A percentile compares a stretch with the other conserved stretches of the same genome.
Evolutionary conservation across 1,140 invertebrate genomes (phyloP).

Genomic region (Zaprionus camerounensis): DNA sequence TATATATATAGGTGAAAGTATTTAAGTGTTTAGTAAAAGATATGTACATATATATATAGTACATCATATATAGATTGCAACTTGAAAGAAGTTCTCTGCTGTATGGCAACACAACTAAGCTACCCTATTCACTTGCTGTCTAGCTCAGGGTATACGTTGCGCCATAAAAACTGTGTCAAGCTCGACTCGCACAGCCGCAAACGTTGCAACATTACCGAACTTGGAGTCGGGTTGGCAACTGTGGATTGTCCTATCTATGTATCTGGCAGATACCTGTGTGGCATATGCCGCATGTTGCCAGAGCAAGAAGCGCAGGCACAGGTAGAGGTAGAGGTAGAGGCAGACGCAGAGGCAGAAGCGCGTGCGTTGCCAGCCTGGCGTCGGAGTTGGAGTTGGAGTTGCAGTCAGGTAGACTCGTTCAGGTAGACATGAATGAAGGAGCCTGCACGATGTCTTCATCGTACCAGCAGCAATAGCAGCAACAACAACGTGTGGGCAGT

Average conservation of each 20-base stretch:
- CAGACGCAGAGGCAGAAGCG: slow-evolving; percentile 23
- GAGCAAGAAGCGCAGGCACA: background rate
- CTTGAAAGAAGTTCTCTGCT: no score
- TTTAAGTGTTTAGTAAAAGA: no score
- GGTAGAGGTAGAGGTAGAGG: slow-evolving; percentile 1
- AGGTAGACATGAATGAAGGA: slow-evolving; percentile 54
- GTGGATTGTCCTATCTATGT: slow-evolving; percentile 2
- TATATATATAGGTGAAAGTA: no score
- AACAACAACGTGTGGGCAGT: slow-evolving; percentile 67
- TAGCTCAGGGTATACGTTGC: background rate
- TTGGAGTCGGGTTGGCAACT: background rate
- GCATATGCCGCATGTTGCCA: background rate
- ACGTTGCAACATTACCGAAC: background rate
- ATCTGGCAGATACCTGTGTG: background rate
- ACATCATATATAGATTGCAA: no score
- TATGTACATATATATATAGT: no score
- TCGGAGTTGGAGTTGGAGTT: background rate
- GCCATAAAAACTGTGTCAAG: slow-evolving; percentile 8
- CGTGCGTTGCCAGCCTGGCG: slow-evolving; percentile 31
- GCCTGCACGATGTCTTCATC: slow-evolving; percentile 47
- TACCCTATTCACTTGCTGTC: background rate
- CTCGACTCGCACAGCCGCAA: background rate
- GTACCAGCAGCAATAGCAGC: slow-evolving; percentile 22
- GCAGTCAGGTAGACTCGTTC: slow-evolving; percentile 36
- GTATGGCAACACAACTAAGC: background rate